phyloP scores from a whole-genome alignment of 2,113 vertebrate species.

The Porphyrio hochstetteri region DNA sequence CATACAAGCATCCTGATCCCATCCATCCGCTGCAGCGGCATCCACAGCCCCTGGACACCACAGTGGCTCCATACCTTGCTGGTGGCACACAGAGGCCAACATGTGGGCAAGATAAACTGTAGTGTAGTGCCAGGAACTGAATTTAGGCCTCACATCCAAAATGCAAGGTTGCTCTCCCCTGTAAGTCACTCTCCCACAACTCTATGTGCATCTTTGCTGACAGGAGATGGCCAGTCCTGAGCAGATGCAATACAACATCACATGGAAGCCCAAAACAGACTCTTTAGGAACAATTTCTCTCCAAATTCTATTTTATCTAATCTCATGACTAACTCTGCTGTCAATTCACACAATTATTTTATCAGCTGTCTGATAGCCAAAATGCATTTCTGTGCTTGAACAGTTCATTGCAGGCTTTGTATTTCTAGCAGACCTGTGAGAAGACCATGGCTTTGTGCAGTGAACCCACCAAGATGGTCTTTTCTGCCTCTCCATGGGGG shows the following conservation, averaged over 20 bases:
- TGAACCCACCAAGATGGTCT: background rate
- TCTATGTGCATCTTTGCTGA: background rate
- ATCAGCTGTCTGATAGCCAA: background rate
- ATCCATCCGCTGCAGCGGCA: background rate
- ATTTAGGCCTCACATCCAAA: background rate
- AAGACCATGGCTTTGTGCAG: background rate
- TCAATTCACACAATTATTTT: background rate
- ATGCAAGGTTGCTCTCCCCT: background rate
- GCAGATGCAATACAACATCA: background rate
- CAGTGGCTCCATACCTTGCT: background rate
- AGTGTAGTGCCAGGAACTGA: background rate
- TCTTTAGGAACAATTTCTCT: background rate
- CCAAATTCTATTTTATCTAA: background rate
- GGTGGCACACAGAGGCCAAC: background rate
- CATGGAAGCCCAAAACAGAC: background rate
- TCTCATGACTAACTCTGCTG: background rate
- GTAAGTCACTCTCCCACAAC: background rate
- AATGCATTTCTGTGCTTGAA: background rate
- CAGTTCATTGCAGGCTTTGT: background rate
- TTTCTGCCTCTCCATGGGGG: background rate
- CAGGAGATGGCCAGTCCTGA: background rate
- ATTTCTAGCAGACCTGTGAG: background rate
- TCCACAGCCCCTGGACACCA: background rate
- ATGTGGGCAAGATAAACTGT: background rate
- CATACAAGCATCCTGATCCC: background rate